Conservation (phyloP, 2,113 vertebrate genomes). For the Cyprinodon brontotheroides region DNA sequence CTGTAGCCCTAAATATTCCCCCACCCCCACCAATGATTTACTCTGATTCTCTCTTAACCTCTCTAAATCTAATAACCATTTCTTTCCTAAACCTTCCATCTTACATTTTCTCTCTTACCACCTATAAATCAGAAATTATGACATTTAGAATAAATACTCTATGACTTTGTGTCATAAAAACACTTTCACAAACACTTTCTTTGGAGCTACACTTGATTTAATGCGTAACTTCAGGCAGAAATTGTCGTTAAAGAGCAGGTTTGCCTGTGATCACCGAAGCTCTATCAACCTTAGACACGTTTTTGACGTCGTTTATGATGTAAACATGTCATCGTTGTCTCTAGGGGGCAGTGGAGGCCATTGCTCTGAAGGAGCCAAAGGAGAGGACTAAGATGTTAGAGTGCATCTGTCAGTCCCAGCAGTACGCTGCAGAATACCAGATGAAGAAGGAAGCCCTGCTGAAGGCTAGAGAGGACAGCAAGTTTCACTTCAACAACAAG, state of each 20-base stretch:
- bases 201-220: no score
- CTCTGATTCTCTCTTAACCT: no score
- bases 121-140: no score
- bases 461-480: constrained; percentile 87
- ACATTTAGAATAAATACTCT: no score
- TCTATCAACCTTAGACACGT: not conserved
- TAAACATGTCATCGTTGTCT: not conserved
- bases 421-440: constrained; percentile 85
- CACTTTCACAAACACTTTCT: no score
- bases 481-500: constrained; percentile 92
- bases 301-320: no score
- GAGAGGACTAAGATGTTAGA: constrained; percentile 93
- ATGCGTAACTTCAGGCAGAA: not conserved
- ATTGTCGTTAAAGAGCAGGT: not conserved
- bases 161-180: no score
- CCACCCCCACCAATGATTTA: no score
- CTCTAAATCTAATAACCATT: no score
- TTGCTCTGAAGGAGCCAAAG: constrained; percentile 90
- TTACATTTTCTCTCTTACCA: no score
- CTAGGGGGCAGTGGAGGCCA: constrained; percentile 92
- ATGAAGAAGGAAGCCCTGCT: constrained; percentile 82
- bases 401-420: constrained; percentile 86
- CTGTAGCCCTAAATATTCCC: no score
- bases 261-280: not conserved
- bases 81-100: no score